Base-by-base conservation (phyloP, 2,797 vertebrate species). In the Chanos chanos region DNA sequence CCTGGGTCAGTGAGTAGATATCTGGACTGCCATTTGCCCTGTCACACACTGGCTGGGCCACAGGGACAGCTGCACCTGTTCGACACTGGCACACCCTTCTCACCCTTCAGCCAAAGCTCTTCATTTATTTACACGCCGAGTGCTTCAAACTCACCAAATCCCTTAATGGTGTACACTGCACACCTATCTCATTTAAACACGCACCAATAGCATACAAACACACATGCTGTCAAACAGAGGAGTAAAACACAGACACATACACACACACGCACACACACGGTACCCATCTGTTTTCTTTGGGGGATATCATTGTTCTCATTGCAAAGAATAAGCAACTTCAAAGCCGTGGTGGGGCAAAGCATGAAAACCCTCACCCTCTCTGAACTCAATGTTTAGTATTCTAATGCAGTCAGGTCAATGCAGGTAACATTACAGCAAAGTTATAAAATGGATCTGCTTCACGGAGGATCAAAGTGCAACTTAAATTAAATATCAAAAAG, bases 281-380 rank as follows among this genome's bases (percentile, higher is more conserved):
- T 54, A 61, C 67, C 78, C 85, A 89, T 85, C 81, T 83, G 83
- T 85, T 83, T 78, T 79, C 82, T 83, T 79, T 72, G 34, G 84
- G 77, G 76, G 65, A 80, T 76, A 77, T 77, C 70, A 71, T 52
- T 44, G 72, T 77, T 83, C 85, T 87, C 74, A 76, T 77, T 70
- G 76, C 80, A 79, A 64, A 68, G 62, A 83, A 82, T 78, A 78
- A 67, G 73, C 74, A 81, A 83, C 77, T 80, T 77, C 78, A 82
- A 80, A 82, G 72, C 51, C 10, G 66, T 76, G 72, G 66, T 55
- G 68, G 83, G 65, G 80, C 71, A 83, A 76, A 59, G 22, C 24
- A n/a, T 36, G 13, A 77, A 72, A 75, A 75, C 75, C 78, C 70
- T 64, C 61, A 66, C 72, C 75, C 55, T 76, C 73, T 33, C 69